Evolutionary conservation across 1,140 invertebrate species (phyloP).

Genomic region (Tetragnatha versicolor): DNA sequence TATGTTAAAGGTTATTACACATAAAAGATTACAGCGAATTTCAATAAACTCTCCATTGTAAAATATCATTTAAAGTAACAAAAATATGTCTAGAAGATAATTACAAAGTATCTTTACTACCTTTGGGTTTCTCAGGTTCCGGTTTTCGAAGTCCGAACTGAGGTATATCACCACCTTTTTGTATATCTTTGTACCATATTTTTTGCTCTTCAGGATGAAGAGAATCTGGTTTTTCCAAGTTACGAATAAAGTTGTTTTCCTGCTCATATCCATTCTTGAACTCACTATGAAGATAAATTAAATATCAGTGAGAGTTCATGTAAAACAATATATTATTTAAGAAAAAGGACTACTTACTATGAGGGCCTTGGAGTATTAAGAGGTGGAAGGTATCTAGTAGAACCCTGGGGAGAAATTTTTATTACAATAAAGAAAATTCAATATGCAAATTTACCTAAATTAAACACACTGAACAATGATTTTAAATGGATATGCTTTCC

Average conservation of each 20-base stretch:
- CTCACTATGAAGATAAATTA: slow-evolving; percentile 23
- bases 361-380: slow-evolving; percentile 7
- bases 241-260: slow-evolving; percentile 76
- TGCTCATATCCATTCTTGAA: slow-evolving; percentile 77
- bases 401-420: slow-evolving; percentile 3
- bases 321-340: background rate
- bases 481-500: too few species aligned
- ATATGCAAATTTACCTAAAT: background rate
- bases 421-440: background rate
- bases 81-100: background rate
- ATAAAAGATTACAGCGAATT: too few species aligned
- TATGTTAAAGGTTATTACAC: too few species aligned
- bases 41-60: too few species aligned
- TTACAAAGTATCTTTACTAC: slow-evolving; percentile 63
- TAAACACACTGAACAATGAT: background rate
- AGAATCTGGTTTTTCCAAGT: slow-evolving; percentile 68
- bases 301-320: background rate
- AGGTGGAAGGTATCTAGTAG: slow-evolving; percentile 36
- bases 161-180: slow-evolving; percentile 90
- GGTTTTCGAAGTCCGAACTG: slow-evolving; percentile 85
- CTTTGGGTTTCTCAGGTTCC: slow-evolving; percentile 85
- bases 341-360: slow-evolving; percentile 34
- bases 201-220: slow-evolving; percentile 75
- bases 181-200: slow-evolving; percentile 82
- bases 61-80: too few species aligned